Base-by-base conservation (phyloP, 2,113 vertebrate species). In the Oncorhynchus tshawytscha region DNA sequence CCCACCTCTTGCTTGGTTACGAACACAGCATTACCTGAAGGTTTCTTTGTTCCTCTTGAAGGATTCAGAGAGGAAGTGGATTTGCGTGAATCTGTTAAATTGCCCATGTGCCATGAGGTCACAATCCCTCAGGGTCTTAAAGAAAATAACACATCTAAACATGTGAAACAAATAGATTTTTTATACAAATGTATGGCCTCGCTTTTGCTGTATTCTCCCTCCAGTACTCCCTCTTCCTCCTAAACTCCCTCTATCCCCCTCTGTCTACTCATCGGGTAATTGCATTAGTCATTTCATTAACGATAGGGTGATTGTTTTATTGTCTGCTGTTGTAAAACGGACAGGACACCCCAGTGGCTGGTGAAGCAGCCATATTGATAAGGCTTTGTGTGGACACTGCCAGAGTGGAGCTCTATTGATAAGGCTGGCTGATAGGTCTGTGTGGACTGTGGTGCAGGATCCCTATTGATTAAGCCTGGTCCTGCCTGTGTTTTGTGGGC, bases 291-390 rank as follows among this genome's bases (percentile, higher is more conserved):
- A 73, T 91, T 91, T 89, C 83, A 89, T 92, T 92, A 93, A 91
- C 88, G 90, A 87, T 76, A 70, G 83, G 69, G 80, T 91, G 90
- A 90, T 91, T 92, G 88, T 89, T 91, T 91, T 91, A 90, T 91
- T 91, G 90, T 91, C 82, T 83, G 84, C 78, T 83, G 84, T 86
- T 85, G 82, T 92, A 89, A 89, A 87, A 89, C 81, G 81, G 77
- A 87, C 88, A 87, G 85, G 85, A 86, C 72, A 79, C 83, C 85
- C 83, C 82, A 76, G 83, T 90, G 89, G 86, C 84, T 88, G 87
- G 84, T 85, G 85, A 88, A 88, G 81, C 81, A 77, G 85, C 83
- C 67, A 68, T 88, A 89, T 89, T 86, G 92, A 92, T 93, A 93
- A 92, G 91, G 66, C 57, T 8, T 48, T 74, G 78, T 85, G 79